phyloP scores from a whole-genome alignment of 1,140 invertebrate species.

The Branchinecta lynchi region DNA sequence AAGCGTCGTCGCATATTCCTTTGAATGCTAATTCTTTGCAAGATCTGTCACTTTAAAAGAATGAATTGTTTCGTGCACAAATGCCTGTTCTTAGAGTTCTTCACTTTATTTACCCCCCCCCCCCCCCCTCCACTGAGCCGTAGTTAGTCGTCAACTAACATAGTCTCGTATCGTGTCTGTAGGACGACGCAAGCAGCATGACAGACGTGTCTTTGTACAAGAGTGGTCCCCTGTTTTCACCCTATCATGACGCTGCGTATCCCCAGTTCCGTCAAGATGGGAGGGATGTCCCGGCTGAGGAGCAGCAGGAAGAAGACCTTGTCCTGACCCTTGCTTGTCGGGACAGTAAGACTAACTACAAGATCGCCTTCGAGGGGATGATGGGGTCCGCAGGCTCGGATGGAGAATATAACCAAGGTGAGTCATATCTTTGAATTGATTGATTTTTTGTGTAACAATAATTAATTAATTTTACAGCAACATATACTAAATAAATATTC shows the following conservation, averaged over 20 bases:
- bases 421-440: not conserved
- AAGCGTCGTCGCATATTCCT: no score
- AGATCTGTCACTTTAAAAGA: no score
- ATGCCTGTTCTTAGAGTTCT: no score
- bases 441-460: no score
- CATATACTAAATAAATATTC: no score
- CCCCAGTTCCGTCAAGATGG: not conserved
- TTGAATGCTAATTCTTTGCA: no score
- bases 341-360: not conserved
- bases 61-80: no score
- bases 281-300: not conserved
- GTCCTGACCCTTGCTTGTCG: not conserved
- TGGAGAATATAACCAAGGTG: slow-evolving; percentile 7
- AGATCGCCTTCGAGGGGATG: not conserved
- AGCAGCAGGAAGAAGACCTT: not conserved
- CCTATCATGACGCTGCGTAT: not conserved
- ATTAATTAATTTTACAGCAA: no score
- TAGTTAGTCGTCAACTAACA: no score
- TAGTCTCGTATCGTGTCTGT: not conserved
- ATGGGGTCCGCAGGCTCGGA: not conserved
- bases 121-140: no score
- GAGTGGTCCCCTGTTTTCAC: not conserved
- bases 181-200: slow-evolving; percentile 10
- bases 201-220: slow-evolving; percentile 3
- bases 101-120: no score